These are phyloP conservation scores for Thaleichthys pacificus DNA, from an alignment of 2,797 vertebrate species.

Conservation along the genomic window DNA sequence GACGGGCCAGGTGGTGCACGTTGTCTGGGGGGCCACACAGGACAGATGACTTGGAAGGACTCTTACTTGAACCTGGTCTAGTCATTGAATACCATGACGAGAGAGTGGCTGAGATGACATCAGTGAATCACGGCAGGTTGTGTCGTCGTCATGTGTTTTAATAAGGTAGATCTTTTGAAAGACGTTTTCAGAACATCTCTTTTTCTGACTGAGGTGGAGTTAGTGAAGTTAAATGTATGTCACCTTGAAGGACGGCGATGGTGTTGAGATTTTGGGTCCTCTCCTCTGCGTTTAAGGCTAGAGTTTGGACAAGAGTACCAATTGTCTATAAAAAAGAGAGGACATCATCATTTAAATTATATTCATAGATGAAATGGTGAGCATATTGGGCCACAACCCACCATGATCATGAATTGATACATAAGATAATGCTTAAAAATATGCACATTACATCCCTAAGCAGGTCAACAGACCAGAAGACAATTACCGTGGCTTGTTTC, in stretches of 20 bases:
- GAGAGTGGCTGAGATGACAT: too few relatives aligned
- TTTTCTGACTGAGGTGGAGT: too few relatives aligned
- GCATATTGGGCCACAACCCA: background rate
- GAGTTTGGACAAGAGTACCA: constrained; percentile 11
- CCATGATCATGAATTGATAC: too few relatives aligned
- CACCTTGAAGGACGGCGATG: constrained; percentile 19
- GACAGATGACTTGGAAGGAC: too few relatives aligned
- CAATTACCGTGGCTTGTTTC: constrained; percentile 1
- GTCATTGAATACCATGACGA: too few relatives aligned
- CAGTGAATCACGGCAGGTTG: too few relatives aligned
- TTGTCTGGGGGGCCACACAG: background rate
- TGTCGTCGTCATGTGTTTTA: too few relatives aligned
- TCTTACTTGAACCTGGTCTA: too few relatives aligned
- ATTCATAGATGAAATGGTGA: background rate
- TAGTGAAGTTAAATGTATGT: background rate
- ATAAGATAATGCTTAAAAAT: background rate
- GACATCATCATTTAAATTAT: background rate
- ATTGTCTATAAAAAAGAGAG: background rate
- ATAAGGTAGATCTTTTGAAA: too few relatives aligned
- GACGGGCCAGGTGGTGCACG: constrained; percentile 7
- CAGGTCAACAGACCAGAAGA: background rate
- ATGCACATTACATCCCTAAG: background rate
- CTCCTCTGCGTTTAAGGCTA: constrained; percentile 7
- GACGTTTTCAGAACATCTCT: too few relatives aligned
- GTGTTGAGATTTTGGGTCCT: constrained; percentile 13